Conservation (phyloP, 2,888 invertebrate species). For the Agrilus biguttatus region DNA sequence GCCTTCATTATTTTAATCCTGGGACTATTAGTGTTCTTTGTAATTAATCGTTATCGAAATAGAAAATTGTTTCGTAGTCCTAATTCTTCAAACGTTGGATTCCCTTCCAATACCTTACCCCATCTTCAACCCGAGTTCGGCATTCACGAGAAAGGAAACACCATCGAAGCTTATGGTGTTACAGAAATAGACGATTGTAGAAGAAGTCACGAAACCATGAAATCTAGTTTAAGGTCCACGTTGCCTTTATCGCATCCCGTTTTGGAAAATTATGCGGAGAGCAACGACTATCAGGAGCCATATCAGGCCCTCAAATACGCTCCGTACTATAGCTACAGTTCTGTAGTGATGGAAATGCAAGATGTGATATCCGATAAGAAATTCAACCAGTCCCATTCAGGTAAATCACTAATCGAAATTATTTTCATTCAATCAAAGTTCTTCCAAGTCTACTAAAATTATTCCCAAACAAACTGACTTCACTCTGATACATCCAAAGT, state of each 20-base stretch:
- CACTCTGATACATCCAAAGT: background rate
- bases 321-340: conserved; percentile 63
- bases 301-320: conserved; percentile 63
- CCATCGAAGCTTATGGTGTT: conserved; percentile 41
- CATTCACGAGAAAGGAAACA: conserved; percentile 29
- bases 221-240: conserved; percentile 35
- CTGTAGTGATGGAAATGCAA: conserved; percentile 62
- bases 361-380: conserved; percentile 39
- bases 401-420: conserved; percentile 10
- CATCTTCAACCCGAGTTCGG: conserved; percentile 36
- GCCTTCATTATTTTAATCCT: conserved; percentile 59
- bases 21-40: conserved; percentile 55
- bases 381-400: conserved; percentile 19
- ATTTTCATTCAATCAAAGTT: no score
- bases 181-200: conserved; percentile 45
- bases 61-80: conserved; percentile 62
- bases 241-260: conserved; percentile 39
- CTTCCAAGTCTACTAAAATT: no score
- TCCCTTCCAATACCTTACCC: conserved; percentile 28
- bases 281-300: conserved; percentile 64
- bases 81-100: conserved; percentile 42
- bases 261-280: conserved; percentile 44
- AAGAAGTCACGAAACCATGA: conserved; percentile 35
- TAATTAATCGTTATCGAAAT: conserved; percentile 55
- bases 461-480: background rate